These are phyloP conservation scores for Muntiacus reevesi DNA, from an alignment of 2,113 vertebrate genomes.

Conservation along the genomic window DNA sequence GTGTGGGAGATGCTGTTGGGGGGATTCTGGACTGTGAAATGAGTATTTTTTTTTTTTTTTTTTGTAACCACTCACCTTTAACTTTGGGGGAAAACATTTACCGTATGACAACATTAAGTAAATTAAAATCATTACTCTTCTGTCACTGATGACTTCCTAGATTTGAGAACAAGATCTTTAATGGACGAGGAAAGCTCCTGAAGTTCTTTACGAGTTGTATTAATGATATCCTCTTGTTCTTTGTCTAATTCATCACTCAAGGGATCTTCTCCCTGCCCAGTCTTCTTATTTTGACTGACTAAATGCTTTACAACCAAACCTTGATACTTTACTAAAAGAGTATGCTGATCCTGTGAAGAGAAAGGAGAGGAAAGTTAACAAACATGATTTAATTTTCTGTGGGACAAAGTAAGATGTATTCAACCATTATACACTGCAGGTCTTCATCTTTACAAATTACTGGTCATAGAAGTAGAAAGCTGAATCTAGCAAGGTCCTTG, in stretches of 20 bases:
- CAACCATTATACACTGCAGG: neutral
- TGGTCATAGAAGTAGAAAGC: neutral
- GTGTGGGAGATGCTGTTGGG: too few relatives aligned
- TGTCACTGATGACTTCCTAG: conserved; percentile 85
- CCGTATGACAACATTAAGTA: neutral
- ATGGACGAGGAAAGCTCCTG: conserved; percentile 83
- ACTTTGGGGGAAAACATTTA: conserved; percentile 16
- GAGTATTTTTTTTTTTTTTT: neutral
- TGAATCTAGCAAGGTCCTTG: neutral
- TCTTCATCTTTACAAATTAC: neutral
- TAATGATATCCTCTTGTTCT: conserved; percentile 78
- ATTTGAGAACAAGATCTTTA: conserved; percentile 91
- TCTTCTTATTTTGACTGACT: conserved; percentile 86
- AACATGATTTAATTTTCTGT: neutral
- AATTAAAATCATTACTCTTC: conserved; percentile 85
- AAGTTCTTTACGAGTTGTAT: conserved; percentile 84
- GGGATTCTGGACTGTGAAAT: neutral
- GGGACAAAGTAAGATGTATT: neutral
- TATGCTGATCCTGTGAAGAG: conserved; percentile 89
- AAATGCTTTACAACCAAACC: conserved; percentile 94
- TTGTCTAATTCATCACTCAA: conserved; percentile 67
- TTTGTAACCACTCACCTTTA: neutral
- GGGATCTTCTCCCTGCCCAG: conserved; percentile 78
- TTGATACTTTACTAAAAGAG: conserved; percentile 89
- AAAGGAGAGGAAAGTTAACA: conserved; percentile 28